These are phyloP conservation scores for Synanthedon vespiformis DNA, from an alignment of 2,888 invertebrate genomes.

Conservation along the genomic window DNA sequence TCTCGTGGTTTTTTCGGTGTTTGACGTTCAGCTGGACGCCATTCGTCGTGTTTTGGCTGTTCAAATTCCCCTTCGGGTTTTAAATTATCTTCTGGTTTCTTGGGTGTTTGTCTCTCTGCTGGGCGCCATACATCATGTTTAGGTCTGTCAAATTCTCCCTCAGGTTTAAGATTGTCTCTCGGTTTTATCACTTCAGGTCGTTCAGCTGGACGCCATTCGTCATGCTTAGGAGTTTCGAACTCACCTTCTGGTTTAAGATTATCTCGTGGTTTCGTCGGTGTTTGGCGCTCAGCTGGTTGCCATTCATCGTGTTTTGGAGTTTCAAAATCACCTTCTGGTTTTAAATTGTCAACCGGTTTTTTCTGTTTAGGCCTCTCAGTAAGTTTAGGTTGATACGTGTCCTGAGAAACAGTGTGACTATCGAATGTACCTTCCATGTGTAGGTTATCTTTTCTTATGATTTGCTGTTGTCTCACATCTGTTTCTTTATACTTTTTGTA, in stretches of 20 bases:
- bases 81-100: constrained; percentile 45
- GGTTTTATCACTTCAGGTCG: constrained; percentile 57
- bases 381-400: constrained; percentile 40
- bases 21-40: constrained; percentile 47
- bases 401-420: constrained; percentile 47
- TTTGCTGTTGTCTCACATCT: constrained; percentile 57
- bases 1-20: constrained; percentile 49
- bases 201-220: constrained; percentile 36
- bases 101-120: constrained; percentile 29
- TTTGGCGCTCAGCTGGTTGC: constrained; percentile 33
- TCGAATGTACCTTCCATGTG: constrained; percentile 65
- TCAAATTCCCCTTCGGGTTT: constrained; percentile 72
- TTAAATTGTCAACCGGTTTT: constrained; percentile 31
- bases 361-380: constrained; percentile 38
- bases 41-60: constrained; percentile 32
- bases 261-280: constrained; percentile 60
- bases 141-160: constrained; percentile 61
- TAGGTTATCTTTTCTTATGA: constrained; percentile 59
- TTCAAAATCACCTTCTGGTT: constrained; percentile 50
- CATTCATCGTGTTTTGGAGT: constrained; percentile 24
- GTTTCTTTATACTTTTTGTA: constrained; percentile 73
- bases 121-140: constrained; percentile 32
- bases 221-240: constrained; percentile 42
- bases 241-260: constrained; percentile 67
- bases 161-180: constrained; percentile 64